Percentiles rank a stretch among this genome's conserved stretches.
Conservation (phyloP, 2,797 vertebrate genomes). For the Eulemur albifrons region DNA sequence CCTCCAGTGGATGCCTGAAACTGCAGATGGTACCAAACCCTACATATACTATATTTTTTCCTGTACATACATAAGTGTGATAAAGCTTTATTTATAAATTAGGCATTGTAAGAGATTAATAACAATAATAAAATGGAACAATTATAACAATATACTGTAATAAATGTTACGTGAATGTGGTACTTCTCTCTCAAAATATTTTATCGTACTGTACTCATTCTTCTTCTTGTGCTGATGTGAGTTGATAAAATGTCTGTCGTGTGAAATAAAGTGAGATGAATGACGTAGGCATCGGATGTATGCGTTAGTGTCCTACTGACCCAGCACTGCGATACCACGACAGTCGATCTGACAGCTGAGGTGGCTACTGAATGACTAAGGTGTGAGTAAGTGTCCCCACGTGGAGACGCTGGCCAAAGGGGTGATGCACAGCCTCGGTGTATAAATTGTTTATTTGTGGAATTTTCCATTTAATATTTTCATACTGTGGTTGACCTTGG, state of each 20-base stretch:
- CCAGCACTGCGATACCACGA: not conserved
- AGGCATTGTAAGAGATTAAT: not conserved
- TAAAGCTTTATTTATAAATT: not conserved
- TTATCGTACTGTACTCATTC: not conserved
- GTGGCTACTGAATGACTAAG: not conserved
- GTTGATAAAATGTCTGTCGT: not conserved
- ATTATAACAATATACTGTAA: not conserved
- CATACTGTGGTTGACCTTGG: not conserved
- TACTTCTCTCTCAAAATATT: not conserved
- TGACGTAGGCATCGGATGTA: not conserved
- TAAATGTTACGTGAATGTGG: not conserved
- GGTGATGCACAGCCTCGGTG: not conserved
- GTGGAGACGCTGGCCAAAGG: not conserved
- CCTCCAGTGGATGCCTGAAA: not conserved
- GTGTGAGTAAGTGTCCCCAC: too few relatives aligned
- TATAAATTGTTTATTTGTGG: not conserved
- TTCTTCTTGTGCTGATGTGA: not conserved
- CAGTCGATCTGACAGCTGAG: not conserved
- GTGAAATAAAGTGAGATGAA: not conserved
- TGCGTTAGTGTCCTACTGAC: not conserved
- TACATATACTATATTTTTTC: not conserved
- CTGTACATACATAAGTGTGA: not conserved
- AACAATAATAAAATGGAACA: not conserved
- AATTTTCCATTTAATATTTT: not conserved
- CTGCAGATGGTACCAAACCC: not conserved